These are phyloP conservation scores for Camponotus floridanus DNA, from an alignment of 1,140 invertebrate species.

Conservation along the genomic window DNA sequence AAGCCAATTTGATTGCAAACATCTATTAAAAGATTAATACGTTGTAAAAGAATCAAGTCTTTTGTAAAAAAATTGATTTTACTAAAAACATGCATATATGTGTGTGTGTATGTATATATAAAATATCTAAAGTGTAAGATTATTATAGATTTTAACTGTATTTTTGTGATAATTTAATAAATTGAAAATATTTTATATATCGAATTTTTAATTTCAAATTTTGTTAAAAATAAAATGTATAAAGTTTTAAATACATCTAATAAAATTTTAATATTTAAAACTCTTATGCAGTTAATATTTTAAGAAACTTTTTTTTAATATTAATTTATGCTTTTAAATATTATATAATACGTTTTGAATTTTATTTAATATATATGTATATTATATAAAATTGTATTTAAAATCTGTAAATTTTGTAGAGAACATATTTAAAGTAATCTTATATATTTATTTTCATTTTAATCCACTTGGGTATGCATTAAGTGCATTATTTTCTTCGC, in stretches of 20 bases:
- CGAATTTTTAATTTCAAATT: not conserved
- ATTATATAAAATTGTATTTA: not conserved
- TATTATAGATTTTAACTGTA: not conserved
- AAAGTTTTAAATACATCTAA: not conserved
- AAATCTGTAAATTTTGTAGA: conserved; percentile 20
- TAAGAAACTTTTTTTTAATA: not conserved
- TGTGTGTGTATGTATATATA: not conserved
- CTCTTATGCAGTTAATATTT: not conserved
- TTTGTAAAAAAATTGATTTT: no score
- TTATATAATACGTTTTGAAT: not conserved
- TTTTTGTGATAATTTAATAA: not conserved
- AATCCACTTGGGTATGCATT: conserved; percentile 16
- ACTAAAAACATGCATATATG: no score
- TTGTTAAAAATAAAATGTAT: not conserved
- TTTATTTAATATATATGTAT: not conserved
- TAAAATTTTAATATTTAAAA: not conserved
- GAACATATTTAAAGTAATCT: not conserved
- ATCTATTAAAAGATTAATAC: no score
- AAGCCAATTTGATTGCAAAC: no score
- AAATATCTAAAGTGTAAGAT: not conserved
- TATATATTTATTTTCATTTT: conserved; percentile 31
- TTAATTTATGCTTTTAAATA: not conserved
- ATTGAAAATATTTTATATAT: not conserved
- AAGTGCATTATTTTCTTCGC: conserved; percentile 23
- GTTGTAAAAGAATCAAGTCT: no score